These are phyloP conservation scores for Lordiphosa mommai DNA, from an alignment of 1,140 invertebrate species.

Conservation along the genomic window DNA sequence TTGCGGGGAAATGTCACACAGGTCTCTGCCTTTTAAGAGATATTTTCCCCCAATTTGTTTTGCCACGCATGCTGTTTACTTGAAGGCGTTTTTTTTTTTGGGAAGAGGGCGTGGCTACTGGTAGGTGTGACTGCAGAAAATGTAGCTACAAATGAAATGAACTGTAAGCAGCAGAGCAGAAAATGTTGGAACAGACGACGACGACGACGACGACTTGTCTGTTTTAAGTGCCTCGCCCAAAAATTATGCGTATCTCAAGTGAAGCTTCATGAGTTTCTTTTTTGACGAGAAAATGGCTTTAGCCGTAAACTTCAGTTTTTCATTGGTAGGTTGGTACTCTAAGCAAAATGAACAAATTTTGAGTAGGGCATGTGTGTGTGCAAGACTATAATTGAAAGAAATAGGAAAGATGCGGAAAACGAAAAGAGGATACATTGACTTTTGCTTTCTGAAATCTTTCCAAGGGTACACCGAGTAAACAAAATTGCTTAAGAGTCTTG, in stretches of 20 bases:
- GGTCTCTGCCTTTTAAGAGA: conserved; percentile 3
- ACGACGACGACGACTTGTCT: conserved; percentile 1
- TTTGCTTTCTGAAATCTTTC: too few relatives aligned
- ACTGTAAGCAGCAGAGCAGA: conserved; percentile 39
- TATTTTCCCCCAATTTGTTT: conserved; percentile 54
- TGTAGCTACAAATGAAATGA: conserved; percentile 69
- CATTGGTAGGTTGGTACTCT: too few relatives aligned
- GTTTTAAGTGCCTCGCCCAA: conserved; percentile 24
- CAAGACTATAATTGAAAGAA: too few relatives aligned
- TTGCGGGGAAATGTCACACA: conserved; percentile 29
- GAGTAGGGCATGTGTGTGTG: too few relatives aligned
- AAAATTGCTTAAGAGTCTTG: too few relatives aligned
- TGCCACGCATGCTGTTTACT: conserved; percentile 62
- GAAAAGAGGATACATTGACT: too few relatives aligned
- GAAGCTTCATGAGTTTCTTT: conserved; percentile 1
- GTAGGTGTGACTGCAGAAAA: conserved; percentile 64
- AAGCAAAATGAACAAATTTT: too few relatives aligned
- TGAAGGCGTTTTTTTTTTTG: conserved; percentile 9
- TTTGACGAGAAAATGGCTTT: too few relatives aligned
- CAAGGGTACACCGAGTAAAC: too few relatives aligned
- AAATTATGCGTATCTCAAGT: conserved; percentile 38
- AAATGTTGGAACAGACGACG: conserved; percentile 37
- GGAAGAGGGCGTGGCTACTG: conserved; percentile 6
- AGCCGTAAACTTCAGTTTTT: too few relatives aligned
- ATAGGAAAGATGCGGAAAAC: too few relatives aligned